Percentiles rank a stretch among this genome's conserved stretches.
Conservation (phyloP, 2,888 invertebrate species). For the Xanthorhoe spadicearia region DNA sequence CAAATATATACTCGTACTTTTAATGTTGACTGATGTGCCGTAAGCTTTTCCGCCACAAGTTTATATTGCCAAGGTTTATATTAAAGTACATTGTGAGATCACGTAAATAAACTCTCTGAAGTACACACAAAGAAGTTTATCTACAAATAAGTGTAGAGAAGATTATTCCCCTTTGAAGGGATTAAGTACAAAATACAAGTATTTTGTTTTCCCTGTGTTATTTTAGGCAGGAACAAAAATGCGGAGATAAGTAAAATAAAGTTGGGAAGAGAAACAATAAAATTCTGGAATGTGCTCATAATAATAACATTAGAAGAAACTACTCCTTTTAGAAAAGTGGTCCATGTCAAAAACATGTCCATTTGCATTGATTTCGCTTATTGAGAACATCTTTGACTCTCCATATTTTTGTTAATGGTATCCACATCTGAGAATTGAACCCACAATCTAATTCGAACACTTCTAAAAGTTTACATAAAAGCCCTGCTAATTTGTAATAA, state of each 20-base stretch:
- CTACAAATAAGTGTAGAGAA: background rate
- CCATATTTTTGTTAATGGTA: background rate
- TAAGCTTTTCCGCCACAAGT: no score
- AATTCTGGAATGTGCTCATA: slow-evolving; percentile 5
- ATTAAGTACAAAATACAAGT: background rate
- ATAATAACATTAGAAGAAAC: background rate
- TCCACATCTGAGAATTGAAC: background rate
- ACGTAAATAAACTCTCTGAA: background rate
- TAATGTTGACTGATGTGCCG: background rate
- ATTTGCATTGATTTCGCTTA: background rate
- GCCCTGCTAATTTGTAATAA: background rate
- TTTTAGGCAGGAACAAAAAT: background rate
- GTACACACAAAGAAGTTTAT: background rate
- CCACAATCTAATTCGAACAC: background rate
- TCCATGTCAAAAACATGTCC: background rate
- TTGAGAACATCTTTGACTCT: background rate
- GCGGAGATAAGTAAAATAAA: background rate
- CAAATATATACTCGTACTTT: no score
- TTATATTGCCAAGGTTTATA: background rate
- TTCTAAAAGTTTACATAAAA: background rate
- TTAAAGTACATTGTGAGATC: background rate
- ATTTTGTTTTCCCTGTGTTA: background rate
- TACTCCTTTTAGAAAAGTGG: background rate
- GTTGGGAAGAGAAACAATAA: background rate
- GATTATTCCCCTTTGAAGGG: background rate